A percentile compares a stretch with the other conserved stretches of the same genome.
phyloP scores from a whole-genome alignment of 2,113 vertebrate species.

The Alligator mississippiensis region DNA sequence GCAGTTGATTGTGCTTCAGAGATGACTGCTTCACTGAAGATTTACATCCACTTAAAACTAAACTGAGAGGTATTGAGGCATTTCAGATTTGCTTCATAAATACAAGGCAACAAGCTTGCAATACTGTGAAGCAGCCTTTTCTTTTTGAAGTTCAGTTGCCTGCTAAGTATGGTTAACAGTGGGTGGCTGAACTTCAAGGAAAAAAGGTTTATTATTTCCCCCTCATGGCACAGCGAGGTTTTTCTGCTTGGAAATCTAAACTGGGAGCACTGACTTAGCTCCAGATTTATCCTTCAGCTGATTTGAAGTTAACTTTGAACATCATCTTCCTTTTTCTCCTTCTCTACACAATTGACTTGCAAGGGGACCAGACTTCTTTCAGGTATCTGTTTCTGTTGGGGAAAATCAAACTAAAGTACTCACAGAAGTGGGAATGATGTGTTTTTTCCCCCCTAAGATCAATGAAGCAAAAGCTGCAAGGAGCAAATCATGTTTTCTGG shows the following conservation, averaged over 20 bases:
- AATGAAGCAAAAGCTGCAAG: background rate
- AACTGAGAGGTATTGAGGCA: fast-evolving
- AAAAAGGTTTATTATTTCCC: background rate
- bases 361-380: background rate
- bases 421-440: background rate
- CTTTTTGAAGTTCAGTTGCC: background rate
- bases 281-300: background rate
- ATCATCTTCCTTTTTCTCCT: background rate
- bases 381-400: background rate
- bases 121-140: background rate
- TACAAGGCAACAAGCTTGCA: background rate
- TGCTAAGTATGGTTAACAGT: background rate
- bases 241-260: background rate
- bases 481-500: background rate
- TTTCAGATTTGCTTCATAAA: background rate
- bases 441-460: background rate
- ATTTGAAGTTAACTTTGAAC: background rate
- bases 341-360: background rate
- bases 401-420: background rate
- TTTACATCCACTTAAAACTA: background rate
- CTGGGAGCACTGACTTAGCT: background rate
- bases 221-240: background rate
- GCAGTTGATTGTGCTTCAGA: background rate
- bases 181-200: background rate
- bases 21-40: background rate